Conservation (phyloP, 2,888 invertebrate species). For the Caradrina clavipalpis region DNA sequence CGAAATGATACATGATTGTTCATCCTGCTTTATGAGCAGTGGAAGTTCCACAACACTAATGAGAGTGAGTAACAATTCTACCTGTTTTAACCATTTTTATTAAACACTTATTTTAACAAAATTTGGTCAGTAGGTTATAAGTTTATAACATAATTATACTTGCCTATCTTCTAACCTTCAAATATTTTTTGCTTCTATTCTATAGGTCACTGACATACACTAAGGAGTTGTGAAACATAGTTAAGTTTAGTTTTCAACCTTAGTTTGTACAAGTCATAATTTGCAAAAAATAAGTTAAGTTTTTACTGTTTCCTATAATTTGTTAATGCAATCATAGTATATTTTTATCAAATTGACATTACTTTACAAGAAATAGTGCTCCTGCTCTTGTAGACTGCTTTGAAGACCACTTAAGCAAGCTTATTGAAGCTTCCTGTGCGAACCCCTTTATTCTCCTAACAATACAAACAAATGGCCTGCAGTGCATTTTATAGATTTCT, state of each 20-base stretch:
- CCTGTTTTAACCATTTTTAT: neutral
- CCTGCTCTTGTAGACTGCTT: no score
- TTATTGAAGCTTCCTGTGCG: no score
- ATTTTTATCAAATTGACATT: conserved; percentile 3
- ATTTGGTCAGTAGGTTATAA: conserved; percentile 23
- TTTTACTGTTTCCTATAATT: neutral
- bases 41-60: no score
- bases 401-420: no score
- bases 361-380: neutral
- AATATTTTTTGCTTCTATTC: conserved; percentile 21
- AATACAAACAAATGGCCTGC: no score
- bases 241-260: neutral
- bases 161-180: conserved; percentile 22
- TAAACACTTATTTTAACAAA: neutral
- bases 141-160: conserved; percentile 8
- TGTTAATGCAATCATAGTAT: conserved; percentile 1
- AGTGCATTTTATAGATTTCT: no score
- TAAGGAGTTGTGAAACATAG: neutral
- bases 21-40: no score
- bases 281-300: neutral
- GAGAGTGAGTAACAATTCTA: neutral
- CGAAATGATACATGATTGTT: no score
- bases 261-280: neutral
- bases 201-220: conserved; percentile 21
- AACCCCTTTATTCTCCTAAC: no score